Evolutionary conservation across 2,113 vertebrate genomes (phyloP).

Genomic region (Ciconia stormi): DNA sequence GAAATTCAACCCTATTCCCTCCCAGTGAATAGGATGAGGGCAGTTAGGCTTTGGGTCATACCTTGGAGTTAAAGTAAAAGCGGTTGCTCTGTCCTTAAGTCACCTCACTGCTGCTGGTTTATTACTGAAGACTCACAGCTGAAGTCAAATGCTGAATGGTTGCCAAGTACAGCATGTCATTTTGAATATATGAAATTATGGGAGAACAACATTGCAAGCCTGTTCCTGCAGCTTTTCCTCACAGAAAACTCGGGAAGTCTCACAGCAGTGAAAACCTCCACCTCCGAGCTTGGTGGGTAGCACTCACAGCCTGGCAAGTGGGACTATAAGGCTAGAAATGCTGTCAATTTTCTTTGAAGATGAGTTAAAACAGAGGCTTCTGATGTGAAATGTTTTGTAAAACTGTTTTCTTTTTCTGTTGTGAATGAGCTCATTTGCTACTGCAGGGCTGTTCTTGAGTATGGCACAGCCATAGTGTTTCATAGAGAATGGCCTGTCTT

Average conservation of each 20-base stretch:
- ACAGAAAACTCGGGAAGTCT: neutral
- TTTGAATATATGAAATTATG: constrained; percentile 41
- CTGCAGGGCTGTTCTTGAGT: neutral
- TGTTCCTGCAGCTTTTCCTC: constrained; percentile 36
- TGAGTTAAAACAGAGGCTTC: neutral
- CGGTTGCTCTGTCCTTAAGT: constrained; percentile 43
- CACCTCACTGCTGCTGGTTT: constrained; percentile 39
- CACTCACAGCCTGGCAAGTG: neutral
- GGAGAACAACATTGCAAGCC: constrained; percentile 24
- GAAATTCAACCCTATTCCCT: neutral
- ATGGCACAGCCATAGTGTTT: neutral
- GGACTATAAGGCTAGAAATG: neutral
- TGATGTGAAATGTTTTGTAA: neutral
- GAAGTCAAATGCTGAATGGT: constrained; percentile 30
- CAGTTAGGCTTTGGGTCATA: neutral
- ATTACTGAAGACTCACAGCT: constrained; percentile 21
- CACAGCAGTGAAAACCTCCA: neutral
- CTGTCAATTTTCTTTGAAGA: neutral
- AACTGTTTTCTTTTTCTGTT: neutral
- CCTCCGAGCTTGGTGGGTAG: neutral
- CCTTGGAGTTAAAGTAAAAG: neutral
- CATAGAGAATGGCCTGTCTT: neutral
- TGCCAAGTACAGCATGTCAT: constrained; percentile 54
- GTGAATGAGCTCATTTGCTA: constrained; percentile 13
- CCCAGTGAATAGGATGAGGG: neutral